Evolutionary conservation across 2,888 invertebrate species (phyloP).

Genomic region (Epicampocera succincta): DNA sequence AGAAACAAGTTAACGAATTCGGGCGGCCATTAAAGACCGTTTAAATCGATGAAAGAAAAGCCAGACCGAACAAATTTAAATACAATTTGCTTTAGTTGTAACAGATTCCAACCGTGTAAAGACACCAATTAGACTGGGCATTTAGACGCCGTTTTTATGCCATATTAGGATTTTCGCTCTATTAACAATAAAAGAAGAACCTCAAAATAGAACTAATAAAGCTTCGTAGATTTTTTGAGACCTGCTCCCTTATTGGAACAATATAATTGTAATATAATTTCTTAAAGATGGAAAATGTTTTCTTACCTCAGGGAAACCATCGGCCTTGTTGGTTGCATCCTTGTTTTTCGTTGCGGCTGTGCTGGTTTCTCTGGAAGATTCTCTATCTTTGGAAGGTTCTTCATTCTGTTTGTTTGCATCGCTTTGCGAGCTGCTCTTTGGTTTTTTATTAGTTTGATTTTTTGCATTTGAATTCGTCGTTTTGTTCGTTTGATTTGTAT

Average conservation of each 20-base stretch:
- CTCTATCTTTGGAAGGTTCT: slow-evolving; percentile 64
- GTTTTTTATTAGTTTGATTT: slow-evolving; percentile 70
- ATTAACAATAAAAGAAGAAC: no score
- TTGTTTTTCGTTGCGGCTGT: slow-evolving; percentile 38
- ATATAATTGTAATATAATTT: no score
- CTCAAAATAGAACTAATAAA: no score
- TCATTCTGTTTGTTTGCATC: slow-evolving; percentile 70
- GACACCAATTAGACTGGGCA: no score
- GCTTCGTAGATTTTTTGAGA: no score
- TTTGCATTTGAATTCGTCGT: slow-evolving; percentile 65
- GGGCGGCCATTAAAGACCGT: not conserved
- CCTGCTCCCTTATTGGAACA: no score
- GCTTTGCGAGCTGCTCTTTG: slow-evolving; percentile 75
- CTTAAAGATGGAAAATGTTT: not conserved
- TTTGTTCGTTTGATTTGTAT: slow-evolving; percentile 75
- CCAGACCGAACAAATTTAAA: not conserved
- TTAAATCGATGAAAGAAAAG: slow-evolving; percentile 33
- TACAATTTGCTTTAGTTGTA: no score
- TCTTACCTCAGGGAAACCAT: slow-evolving; percentile 81
- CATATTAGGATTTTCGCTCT: no score
- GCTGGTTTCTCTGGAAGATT: slow-evolving; percentile 41
- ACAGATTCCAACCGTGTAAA: no score
- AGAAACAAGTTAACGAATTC: slow-evolving; percentile 20
- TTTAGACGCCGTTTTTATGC: no score
- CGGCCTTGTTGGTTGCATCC: slow-evolving; percentile 71